Percentiles rank a stretch among this genome's conserved stretches.
These are phyloP conservation scores for Cyclophora punctaria DNA, from an alignment of 2,888 invertebrate genomes.

Conservation along the genomic window DNA sequence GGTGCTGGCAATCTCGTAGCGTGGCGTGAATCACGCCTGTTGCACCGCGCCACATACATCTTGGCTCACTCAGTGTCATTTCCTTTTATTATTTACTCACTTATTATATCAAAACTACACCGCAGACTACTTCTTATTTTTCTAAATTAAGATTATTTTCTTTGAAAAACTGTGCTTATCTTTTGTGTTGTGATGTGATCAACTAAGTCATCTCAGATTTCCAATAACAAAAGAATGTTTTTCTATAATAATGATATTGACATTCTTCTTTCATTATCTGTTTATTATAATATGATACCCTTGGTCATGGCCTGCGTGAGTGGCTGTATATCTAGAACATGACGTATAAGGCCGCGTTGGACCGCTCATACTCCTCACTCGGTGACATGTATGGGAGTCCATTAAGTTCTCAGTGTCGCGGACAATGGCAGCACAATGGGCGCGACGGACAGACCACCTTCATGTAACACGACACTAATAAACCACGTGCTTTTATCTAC, in stretches of 20 bases:
- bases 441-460: slow-evolving; percentile 36
- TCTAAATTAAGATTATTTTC: too few species aligned
- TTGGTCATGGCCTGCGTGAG: not conserved
- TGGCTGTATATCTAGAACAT: not conserved
- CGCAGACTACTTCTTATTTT: too few species aligned
- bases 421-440: slow-evolving; percentile 49
- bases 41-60: slow-evolving; percentile 62
- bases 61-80: slow-evolving; percentile 54
- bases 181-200: too few species aligned
- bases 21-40: slow-evolving; percentile 62
- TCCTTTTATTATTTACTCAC: slow-evolving; percentile 37
- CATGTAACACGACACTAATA: slow-evolving; percentile 47
- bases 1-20: slow-evolving; percentile 49
- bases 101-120: not conserved
- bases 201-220: too few species aligned
- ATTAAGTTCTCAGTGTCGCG: slow-evolving; percentile 66
- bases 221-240: too few species aligned
- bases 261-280: too few species aligned
- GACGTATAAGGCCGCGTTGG: slow-evolving; percentile 2
- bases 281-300: too few species aligned
- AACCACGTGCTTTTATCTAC: slow-evolving; percentile 1
- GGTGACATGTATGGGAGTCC: slow-evolving; percentile 45
- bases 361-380: not conserved
- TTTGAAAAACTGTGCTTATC: too few species aligned
- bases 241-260: too few species aligned